Conservation (phyloP, 2,888 invertebrate genomes). For the Timema podura region DNA sequence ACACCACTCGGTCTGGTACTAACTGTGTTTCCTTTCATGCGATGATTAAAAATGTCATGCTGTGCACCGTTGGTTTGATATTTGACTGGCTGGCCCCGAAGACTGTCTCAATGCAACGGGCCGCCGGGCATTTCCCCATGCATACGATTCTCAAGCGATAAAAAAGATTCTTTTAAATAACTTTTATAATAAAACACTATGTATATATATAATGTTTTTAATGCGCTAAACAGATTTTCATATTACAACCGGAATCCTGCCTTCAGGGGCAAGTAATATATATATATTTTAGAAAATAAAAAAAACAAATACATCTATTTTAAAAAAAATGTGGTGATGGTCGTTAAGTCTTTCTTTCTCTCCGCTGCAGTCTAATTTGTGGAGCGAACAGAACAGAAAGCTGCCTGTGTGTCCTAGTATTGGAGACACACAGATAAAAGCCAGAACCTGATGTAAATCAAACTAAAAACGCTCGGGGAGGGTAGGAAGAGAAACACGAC, state of each 20-base stretch:
- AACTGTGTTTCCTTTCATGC: no score
- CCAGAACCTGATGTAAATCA: no score
- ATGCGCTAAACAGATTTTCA: conserved; percentile 30
- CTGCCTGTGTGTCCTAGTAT: conserved; percentile 2
- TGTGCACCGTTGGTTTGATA: conserved; percentile 21
- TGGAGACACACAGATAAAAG: no score
- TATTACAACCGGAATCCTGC: conserved; percentile 32
- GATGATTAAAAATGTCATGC: no score
- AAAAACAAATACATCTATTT: no score
- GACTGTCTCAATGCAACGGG: conserved; percentile 50
- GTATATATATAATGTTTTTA: conserved; percentile 5
- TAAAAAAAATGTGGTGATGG: no score
- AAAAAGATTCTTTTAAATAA: neutral
- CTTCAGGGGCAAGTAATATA: conserved; percentile 22
- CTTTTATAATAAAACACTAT: conserved; percentile 8
- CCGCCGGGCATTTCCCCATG: conserved; percentile 38
- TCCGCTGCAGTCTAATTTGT: conserved; percentile 18
- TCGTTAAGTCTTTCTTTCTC: neutral
- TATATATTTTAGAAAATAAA: conserved; percentile 7
- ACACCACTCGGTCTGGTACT: no score
- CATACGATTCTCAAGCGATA: conserved; percentile 29
- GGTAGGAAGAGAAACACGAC: no score
- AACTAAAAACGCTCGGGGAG: no score
- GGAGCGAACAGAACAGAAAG: conserved; percentile 24
- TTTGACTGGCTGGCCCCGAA: conserved; percentile 50